Conservation (phyloP, 2,888 invertebrate genomes). For the Drosophila mulleri region DNA sequence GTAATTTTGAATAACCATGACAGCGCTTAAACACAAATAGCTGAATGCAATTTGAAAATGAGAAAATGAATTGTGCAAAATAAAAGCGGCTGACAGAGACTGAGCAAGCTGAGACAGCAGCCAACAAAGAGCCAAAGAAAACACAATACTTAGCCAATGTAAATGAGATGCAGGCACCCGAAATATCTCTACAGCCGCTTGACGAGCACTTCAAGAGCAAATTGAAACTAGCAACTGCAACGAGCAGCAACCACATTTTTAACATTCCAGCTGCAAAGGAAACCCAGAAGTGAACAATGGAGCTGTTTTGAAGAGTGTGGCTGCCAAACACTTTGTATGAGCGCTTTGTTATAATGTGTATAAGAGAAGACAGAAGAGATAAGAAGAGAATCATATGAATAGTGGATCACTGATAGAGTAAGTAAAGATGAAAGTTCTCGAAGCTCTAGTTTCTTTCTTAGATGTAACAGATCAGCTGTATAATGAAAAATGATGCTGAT, state of each 20-base stretch:
- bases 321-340: neutral
- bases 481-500: too few species aligned
- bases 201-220: constrained; percentile 32
- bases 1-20: constrained; percentile 72
- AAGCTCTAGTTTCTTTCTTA: too few species aligned
- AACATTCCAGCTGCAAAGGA: constrained; percentile 55
- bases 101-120: constrained; percentile 24
- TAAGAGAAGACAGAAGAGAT: neutral
- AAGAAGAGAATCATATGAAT: too few species aligned
- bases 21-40: constrained; percentile 69
- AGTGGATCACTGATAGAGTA: too few species aligned
- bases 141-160: constrained; percentile 37
- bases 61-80: constrained; percentile 59
- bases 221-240: constrained; percentile 41
- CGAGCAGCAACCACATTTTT: constrained; percentile 35
- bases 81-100: constrained; percentile 46
- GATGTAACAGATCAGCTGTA: too few species aligned
- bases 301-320: neutral
- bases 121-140: constrained; percentile 32
- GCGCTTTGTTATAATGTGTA: neutral
- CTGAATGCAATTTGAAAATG: constrained; percentile 72
- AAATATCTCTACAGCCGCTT: constrained; percentile 47
- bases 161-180: constrained; percentile 64
- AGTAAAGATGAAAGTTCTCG: too few species aligned
- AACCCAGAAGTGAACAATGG: constrained; percentile 17